Base-by-base conservation (phyloP, 2,888 invertebrate genomes). In the Agonopterix subpropinquella region DNA sequence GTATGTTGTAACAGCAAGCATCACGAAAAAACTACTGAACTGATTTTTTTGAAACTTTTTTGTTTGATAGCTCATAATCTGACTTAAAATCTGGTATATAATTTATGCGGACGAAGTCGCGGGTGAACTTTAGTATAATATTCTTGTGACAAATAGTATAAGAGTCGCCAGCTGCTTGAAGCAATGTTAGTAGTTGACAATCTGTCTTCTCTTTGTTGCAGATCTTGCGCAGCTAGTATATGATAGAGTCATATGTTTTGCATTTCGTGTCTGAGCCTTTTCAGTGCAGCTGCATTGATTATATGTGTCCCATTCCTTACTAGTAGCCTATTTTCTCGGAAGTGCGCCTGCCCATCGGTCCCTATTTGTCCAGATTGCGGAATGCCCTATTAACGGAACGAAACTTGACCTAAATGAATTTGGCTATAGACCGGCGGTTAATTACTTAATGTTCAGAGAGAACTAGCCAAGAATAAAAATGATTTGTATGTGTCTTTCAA, bases 401-500 rank as follows among this genome's bases (percentile, higher is more conserved):
- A 11, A 4, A 9, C 35, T 28, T n/a, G 28, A 42, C 42, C 42
- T 42, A 42, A 42, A 42, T 39, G 39, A n/a, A 39, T 10, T 39
- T 39, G n/a, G 39, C 11, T n/a, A 11, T 39, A 39, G 39, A 4
- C 4, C 36, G 11, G 13, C 11, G 44, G 11, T 18, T 39, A 1
- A 4, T 28, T 10, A 28, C 28, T 9, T 47, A 18, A 11, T 11
- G 13, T 47, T 28, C 10, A 10, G 10, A 3, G 11, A 44, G 8
- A 39, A 42, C 15, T 35, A 8, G 28, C 28, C 1, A 8, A 5
- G 41, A 48, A 56, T 43, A 47, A 62, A 48, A 47, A 75, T 77
- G 77, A 72, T 77, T 65, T 73, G 73, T 53, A 70, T 76, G 66
- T 67, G 67, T 45, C 51, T 58, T 50, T 53, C 56, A 1, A 73